phyloP scores from a whole-genome alignment of 2,113 vertebrate genomes.

The Raja brachyura region DNA sequence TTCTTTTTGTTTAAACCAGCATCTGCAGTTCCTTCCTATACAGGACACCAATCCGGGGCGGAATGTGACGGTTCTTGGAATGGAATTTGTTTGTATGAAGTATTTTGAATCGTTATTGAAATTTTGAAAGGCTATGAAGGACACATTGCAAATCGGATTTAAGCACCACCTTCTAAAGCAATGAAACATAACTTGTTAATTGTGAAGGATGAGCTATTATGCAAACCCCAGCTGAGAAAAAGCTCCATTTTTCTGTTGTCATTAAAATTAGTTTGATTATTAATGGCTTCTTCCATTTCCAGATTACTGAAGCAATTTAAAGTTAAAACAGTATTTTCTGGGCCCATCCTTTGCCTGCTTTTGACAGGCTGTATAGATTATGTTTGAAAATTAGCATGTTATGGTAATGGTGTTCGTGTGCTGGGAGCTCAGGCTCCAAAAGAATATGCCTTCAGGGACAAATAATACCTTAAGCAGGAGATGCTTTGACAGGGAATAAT shows the following conservation, averaged over 20 bases:
- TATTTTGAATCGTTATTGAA: neutral
- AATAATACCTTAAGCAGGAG: constrained; percentile 23
- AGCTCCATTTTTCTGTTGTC: neutral
- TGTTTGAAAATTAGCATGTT: constrained; percentile 23
- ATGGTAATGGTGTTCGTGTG: neutral
- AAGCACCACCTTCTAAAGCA: too few species aligned
- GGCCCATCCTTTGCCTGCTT: neutral
- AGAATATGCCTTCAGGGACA: constrained; percentile 10
- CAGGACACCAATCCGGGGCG: neutral
- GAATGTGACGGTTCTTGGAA: neutral
- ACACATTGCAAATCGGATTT: neutral
- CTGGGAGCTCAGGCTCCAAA: neutral
- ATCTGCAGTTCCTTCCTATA: too few species aligned
- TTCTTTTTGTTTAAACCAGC: too few species aligned
- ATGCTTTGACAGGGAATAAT: constrained; percentile 27
- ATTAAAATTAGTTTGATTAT: neutral
- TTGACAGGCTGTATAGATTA: constrained; percentile 9
- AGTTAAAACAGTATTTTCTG: constrained; percentile 6
- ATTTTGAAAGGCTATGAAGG: neutral
- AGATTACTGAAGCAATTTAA: constrained; percentile 18
- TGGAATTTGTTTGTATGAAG: neutral
- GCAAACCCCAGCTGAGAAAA: neutral
- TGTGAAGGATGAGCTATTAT: neutral
- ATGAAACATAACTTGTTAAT: neutral
- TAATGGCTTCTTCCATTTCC: neutral